phyloP scores from a whole-genome alignment of 2,797 vertebrate genomes.

The Diplodus puntazzo region DNA sequence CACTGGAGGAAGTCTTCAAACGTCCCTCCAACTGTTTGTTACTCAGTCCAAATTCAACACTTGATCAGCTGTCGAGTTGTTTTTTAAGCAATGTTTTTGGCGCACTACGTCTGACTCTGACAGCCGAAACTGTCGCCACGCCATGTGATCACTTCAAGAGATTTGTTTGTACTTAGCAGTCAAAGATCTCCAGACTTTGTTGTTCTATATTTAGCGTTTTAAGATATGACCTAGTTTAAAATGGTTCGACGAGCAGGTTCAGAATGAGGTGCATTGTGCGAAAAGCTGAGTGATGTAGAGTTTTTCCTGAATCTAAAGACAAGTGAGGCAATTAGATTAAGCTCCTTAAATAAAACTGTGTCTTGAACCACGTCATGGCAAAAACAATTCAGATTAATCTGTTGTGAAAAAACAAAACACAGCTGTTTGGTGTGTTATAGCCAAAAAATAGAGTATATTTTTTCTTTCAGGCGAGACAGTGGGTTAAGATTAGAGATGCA shows the following conservation, averaged over 20 bases:
- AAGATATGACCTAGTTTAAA: neutral
- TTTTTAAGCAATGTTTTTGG: slow-evolving; percentile 25
- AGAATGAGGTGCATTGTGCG: neutral
- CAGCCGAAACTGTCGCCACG: neutral
- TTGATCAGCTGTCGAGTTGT: slow-evolving; percentile 2
- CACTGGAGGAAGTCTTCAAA: neutral
- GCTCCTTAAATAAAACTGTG: neutral
- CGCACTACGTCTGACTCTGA: neutral
- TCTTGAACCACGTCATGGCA: neutral
- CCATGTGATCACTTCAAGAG: slow-evolving; percentile 1
- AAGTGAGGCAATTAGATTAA: neutral
- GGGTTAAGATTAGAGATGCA: neutral
- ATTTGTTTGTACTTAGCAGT: neutral
- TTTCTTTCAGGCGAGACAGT: neutral
- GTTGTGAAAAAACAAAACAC: neutral
- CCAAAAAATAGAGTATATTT: neutral
- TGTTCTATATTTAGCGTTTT: too few species aligned
- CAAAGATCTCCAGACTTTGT: neutral
- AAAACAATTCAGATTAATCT: neutral
- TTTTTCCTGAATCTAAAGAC: neutral
- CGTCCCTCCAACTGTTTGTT: neutral
- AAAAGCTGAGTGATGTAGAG: neutral
- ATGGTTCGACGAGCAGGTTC: neutral
- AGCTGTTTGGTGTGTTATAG: neutral
- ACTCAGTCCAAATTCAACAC: slow-evolving; percentile 26